Percentiles rank a stretch among this genome's conserved stretches.
These are phyloP conservation scores for Sebastes vulpes DNA, from an alignment of 2,797 vertebrate species.

Conservation along the genomic window DNA sequence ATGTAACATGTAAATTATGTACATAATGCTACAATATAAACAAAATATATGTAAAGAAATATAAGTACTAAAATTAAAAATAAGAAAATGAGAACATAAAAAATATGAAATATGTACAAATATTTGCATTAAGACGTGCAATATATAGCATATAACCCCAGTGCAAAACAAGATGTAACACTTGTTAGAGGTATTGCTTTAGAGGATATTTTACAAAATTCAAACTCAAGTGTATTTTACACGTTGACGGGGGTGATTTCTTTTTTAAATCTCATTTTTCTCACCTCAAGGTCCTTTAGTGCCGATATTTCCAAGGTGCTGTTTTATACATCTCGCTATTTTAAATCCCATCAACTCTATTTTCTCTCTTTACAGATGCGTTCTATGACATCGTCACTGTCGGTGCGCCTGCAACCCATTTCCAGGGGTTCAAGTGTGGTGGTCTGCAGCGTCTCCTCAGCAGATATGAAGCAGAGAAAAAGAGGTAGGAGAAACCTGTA, in stretches of 20 bases:
- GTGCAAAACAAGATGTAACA: background rate
- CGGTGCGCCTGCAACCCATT: conserved; percentile 96
- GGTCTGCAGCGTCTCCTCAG: conserved; percentile 93
- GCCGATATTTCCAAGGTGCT: background rate
- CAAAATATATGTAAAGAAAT: too few species aligned
- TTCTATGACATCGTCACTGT: conserved; percentile 96
- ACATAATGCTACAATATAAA: too few species aligned
- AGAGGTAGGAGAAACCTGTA: conserved; percentile 87
- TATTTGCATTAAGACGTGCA: too few species aligned
- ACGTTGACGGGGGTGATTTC: background rate
- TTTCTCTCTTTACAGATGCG: conserved; percentile 86
- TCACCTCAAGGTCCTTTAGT: background rate
- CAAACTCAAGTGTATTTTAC: background rate
- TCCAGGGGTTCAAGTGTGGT: conserved; percentile 97
- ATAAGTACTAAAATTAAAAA: too few species aligned
- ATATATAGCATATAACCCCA: too few species aligned
- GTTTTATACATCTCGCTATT: background rate
- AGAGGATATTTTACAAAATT: background rate
- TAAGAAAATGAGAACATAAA: too few species aligned
- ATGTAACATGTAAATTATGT: too few species aligned
- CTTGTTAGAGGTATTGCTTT: background rate
- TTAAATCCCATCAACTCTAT: conserved; percentile 24
- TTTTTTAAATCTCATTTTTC: background rate
- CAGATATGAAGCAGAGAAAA: conserved; percentile 95
- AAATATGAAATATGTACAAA: too few species aligned